Conservation (phyloP, 2,888 invertebrate species). For the Dryobota labecula region DNA sequence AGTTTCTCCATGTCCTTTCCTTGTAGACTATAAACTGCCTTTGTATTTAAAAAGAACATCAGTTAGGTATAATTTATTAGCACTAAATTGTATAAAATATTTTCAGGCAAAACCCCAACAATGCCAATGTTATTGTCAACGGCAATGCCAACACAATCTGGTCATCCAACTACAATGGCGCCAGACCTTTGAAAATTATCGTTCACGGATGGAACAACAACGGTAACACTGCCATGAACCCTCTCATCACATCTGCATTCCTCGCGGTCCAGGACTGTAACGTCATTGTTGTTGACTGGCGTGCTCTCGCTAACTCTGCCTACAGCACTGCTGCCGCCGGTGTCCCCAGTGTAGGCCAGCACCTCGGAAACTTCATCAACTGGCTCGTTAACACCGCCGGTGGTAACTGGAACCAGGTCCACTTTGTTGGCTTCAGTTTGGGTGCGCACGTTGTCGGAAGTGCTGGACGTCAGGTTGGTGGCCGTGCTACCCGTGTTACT, state of each 20-base stretch:
- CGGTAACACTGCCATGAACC: conserved; percentile 75
- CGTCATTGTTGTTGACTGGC: conserved; percentile 83
- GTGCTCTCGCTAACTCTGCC: conserved; percentile 68
- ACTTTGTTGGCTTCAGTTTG: conserved; percentile 84
- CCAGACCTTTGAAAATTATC: conserved; percentile 74
- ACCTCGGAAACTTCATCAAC: conserved; percentile 78
- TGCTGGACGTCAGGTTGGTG: conserved; percentile 75
- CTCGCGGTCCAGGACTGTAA: conserved; percentile 75
- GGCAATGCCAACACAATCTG: conserved; percentile 73
- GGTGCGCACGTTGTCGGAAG: conserved; percentile 84
- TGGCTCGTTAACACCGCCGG: conserved; percentile 79
- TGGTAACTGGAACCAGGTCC: conserved; percentile 80
- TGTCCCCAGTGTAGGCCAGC: conserved; percentile 77
- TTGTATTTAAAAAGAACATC: not conserved
- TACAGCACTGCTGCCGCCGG: conserved; percentile 72
- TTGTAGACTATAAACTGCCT: not conserved
- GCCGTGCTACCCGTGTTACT: conserved; percentile 76
- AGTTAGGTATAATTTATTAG: not conserved
- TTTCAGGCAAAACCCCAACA: conserved; percentile 74
- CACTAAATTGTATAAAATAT: not conserved
- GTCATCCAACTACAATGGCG: conserved; percentile 73
- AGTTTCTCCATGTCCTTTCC: not conserved
- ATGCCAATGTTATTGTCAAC: conserved; percentile 71
- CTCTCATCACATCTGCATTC: conserved; percentile 75
- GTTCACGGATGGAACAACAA: conserved; percentile 83